Evolutionary conservation across 2,113 vertebrate species (phyloP), one percentile per base, ranked within the genome.

Genomic region (Brachionichthys hirsutus): DNA sequence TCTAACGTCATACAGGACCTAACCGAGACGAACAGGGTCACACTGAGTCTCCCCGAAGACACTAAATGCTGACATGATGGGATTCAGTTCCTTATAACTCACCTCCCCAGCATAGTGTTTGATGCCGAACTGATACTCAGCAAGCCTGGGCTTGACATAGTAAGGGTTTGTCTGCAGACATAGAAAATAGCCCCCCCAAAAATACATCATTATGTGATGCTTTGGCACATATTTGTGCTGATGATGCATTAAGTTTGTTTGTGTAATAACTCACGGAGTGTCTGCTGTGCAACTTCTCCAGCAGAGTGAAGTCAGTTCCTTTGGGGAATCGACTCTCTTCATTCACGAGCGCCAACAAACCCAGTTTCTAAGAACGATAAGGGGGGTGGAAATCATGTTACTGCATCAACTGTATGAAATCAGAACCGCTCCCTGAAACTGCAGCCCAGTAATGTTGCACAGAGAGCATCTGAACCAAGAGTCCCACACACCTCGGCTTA

Each of bases 321-420:
- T 97, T 97, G 49, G 95, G 95, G 71, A 97, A 97, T 69, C 94
- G 90, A 84, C 95, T 97, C 81, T 96, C 95, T 85, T 96, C 94
- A 52, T 97, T 97, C 77, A 97, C 91, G 8, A 97, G 83, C 13
- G 94, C 94, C 86, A 96, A 80, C 63, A 97, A 85, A 54, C 95
- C 95, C 67, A 97, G 89, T 93, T 97, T 96, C 94, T 96, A 70
- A 54, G 14, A 60, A n/a, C 62, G 71, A 70, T 35, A n/a, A n/a
- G n/a, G n/a, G 1, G 41, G 12, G 11, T 35, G 49, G 38, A 62
- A 17, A 53, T n/a, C 0, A 14, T 63, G 43, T 70, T 47, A 61
- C n/a, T 36, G 54, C 9, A 43, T 56, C 44, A n/a, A 24, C 14
- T 14, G 52, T 15, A 54, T 46, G 12, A 43, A 60, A 70, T 54